Percentiles rank a stretch among this genome's conserved stretches.
phyloP scores from a whole-genome alignment of 2,113 vertebrate species.

The Tor tambroides region DNA sequence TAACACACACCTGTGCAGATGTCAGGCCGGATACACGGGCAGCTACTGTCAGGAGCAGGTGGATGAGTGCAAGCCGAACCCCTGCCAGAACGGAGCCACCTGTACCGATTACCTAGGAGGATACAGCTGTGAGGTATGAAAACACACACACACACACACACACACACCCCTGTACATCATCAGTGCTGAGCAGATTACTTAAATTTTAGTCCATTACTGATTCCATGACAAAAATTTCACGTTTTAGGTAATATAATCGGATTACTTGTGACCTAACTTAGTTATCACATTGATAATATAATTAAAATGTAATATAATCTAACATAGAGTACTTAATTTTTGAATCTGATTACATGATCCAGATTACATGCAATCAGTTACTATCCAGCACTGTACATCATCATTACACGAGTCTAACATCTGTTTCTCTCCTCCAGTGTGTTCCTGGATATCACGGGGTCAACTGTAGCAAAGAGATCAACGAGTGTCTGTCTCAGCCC shows the following conservation, averaged over 20 bases:
- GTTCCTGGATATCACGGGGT: slow-evolving; percentile 91
- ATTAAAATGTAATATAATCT: too few relatives aligned
- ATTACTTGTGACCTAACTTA: too few relatives aligned
- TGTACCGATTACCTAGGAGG: slow-evolving; percentile 94
- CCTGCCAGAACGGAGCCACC: slow-evolving; percentile 94
- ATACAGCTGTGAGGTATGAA: slow-evolving; percentile 89
- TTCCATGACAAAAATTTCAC: too few relatives aligned
- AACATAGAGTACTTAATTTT: too few relatives aligned
- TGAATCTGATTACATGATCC: too few relatives aligned
- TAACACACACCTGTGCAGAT: slow-evolving; percentile 91
- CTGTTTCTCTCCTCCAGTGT: slow-evolving; percentile 76
- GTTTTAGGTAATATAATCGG: too few relatives aligned
- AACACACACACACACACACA: background rate
- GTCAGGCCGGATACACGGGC: slow-evolving; percentile 91
- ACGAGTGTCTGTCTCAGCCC: slow-evolving; percentile 93
- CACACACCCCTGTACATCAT: background rate
- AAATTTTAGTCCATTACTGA: too few relatives aligned
- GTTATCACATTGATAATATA: too few relatives aligned
- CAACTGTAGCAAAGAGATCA: slow-evolving; percentile 96
- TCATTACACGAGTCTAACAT: background rate
- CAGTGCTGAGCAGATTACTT: too few relatives aligned
- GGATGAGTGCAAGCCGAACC: slow-evolving; percentile 92
- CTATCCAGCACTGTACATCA: background rate
- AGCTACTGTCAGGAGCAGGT: slow-evolving; percentile 98
- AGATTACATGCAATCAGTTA: too few relatives aligned